A percentile compares a stretch with the other conserved stretches of the same genome.
These are phyloP conservation scores for Drosophila aldrichi DNA, from an alignment of 2,888 invertebrate species.

Conservation along the genomic window DNA sequence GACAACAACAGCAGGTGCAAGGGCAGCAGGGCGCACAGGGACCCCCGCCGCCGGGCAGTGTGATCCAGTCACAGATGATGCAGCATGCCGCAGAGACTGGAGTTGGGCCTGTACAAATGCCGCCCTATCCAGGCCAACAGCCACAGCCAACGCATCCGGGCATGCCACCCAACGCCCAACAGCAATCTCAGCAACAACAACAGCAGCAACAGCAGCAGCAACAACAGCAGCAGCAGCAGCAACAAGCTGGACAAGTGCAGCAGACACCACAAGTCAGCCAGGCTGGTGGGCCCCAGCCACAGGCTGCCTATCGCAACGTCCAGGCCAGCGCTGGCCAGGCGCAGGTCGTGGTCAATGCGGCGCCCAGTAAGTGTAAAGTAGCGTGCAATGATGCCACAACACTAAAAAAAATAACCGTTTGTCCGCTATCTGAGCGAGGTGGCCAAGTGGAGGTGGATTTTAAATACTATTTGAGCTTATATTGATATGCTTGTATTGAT, in stretches of 20 bases:
- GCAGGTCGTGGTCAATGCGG: conserved; percentile 59
- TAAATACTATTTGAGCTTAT: not conserved
- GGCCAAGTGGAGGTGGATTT: not conserved
- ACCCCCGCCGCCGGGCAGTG: conserved; percentile 64
- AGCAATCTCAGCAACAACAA: conserved; percentile 73
- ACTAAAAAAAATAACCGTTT: not conserved
- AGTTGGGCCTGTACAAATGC: conserved; percentile 78
- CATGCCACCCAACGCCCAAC: conserved; percentile 81
- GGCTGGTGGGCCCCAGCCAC: conserved; percentile 35
- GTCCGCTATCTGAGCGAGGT: not conserved
- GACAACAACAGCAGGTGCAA: conserved; percentile 55
- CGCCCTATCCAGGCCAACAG: conserved; percentile 76
- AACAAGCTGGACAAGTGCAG: conserved; percentile 39
- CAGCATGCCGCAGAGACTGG: conserved; percentile 68
- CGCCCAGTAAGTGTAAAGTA: conserved; percentile 76
- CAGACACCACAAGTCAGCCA: conserved; percentile 45
- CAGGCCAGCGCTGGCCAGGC: conserved; percentile 69
- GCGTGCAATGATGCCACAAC: not conserved
- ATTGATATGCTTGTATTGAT: no score
- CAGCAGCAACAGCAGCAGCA: conserved; percentile 68
- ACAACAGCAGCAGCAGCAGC: conserved; percentile 76
- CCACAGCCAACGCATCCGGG: conserved; percentile 79
- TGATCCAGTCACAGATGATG: conserved; percentile 86
- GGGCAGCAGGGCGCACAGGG: conserved; percentile 47
- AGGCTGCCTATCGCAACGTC: conserved; percentile 69